Evolutionary conservation across 2,113 vertebrate species (phyloP).

Genomic region (Nycticryphes semicollaris): DNA sequence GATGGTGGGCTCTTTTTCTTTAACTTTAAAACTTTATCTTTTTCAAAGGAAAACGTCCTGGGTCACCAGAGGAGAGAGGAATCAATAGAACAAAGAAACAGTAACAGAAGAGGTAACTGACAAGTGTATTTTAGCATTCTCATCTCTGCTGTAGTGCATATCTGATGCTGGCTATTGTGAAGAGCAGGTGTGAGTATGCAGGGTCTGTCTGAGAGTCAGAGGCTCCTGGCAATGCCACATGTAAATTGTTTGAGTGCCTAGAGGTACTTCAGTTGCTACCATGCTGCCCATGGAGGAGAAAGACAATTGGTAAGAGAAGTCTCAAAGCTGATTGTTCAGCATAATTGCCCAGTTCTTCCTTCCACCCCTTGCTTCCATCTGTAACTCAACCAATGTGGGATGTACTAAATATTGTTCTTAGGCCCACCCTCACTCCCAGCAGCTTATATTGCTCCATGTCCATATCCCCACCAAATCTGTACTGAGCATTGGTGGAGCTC

Average conservation of each 20-base stretch:
- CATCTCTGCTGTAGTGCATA: neutral
- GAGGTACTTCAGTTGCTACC: neutral
- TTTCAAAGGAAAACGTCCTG: neutral
- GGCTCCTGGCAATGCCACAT: neutral
- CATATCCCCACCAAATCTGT: neutral
- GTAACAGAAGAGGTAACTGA: neutral
- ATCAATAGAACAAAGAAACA: neutral
- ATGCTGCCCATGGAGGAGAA: neutral
- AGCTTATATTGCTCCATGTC: neutral
- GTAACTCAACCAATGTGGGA: neutral
- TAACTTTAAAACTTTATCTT: neutral
- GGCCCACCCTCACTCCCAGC: neutral
- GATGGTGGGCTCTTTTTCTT: neutral
- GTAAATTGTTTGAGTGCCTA: neutral
- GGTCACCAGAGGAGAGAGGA: neutral
- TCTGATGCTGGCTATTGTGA: neutral
- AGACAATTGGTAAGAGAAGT: neutral
- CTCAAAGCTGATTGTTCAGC: neutral
- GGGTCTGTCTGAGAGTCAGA: neutral
- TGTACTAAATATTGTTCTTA: neutral
- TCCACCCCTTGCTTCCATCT: neutral
- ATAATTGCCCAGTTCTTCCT: neutral
- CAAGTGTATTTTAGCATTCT: neutral
- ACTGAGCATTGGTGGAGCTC: neutral
- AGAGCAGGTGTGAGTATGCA: neutral